A percentile compares a stretch with the other conserved stretches of the same genome.
Conservation (phyloP, 1,140 invertebrate genomes). For the Drosophila malerkotliana region DNA sequence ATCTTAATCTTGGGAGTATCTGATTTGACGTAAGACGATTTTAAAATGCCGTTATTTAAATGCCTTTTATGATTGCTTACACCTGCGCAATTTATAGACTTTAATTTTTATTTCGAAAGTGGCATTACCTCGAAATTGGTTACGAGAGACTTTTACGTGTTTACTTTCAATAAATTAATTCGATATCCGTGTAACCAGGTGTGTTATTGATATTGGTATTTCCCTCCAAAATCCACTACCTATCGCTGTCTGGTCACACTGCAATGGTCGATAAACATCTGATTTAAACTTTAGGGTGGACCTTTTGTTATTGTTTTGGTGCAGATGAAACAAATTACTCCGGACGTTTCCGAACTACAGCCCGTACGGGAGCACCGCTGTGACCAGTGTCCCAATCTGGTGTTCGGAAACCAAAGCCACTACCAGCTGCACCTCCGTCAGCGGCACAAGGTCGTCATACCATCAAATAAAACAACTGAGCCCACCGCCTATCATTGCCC, state of each 20-base stretch:
- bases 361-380: constrained; percentile 59
- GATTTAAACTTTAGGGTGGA: neutral
- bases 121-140: constrained; percentile 22
- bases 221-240: neutral
- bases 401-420: constrained; percentile 65
- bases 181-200: constrained; percentile 1
- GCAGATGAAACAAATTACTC: constrained; percentile 45
- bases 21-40: neutral
- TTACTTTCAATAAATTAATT: constrained; percentile 3
- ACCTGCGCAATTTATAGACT: constrained; percentile 19
- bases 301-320: neutral
- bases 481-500: constrained; percentile 51
- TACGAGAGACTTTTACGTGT: constrained; percentile 18
- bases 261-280: neutral
- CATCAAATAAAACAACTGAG: neutral
- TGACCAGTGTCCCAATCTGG: constrained; percentile 38
- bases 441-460: constrained; percentile 39
- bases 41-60: constrained; percentile 33
- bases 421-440: constrained; percentile 56
- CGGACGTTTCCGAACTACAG: constrained; percentile 50
- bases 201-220: neutral
- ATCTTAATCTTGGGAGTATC: constrained; percentile 3
- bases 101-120: constrained; percentile 14
- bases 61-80: constrained; percentile 17
- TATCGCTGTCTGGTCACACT: neutral